phyloP scores from a whole-genome alignment of 2,113 vertebrate species.

The Rhinolophus sinicus region DNA sequence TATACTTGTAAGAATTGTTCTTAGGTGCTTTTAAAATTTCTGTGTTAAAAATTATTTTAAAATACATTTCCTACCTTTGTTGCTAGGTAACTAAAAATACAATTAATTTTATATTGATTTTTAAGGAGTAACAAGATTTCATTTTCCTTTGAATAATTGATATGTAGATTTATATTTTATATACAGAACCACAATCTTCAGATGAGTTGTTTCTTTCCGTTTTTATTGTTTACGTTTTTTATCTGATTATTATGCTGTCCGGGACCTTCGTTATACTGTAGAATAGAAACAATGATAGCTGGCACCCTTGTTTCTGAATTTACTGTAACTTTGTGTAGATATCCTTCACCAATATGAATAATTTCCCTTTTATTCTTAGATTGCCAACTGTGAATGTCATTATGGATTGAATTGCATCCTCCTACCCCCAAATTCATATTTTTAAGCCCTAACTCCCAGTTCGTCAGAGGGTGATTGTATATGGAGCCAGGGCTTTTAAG shows the following conservation, averaged over 20 bases:
- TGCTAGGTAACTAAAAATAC: background rate
- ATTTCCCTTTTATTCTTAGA: background rate
- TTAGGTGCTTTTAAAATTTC: background rate
- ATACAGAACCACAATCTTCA: background rate
- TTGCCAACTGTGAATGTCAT: background rate
- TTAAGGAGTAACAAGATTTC: background rate
- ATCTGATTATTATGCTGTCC: background rate
- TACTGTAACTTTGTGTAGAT: background rate
- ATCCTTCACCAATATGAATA: background rate
- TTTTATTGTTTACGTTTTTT: background rate
- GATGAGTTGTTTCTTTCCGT: background rate
- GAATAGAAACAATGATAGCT: background rate
- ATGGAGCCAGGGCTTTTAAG: background rate
- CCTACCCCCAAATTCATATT: background rate
- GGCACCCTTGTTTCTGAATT: background rate
- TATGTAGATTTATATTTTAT: background rate
- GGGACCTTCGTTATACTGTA: background rate
- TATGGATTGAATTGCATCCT: background rate
- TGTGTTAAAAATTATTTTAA: background rate
- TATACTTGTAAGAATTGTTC: background rate
- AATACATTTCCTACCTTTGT: conserved; percentile 16
- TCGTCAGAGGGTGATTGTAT: background rate
- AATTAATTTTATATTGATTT: conserved; percentile 32
- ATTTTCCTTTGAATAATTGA: background rate
- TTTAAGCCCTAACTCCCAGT: background rate